phyloP scores from a whole-genome alignment of 1,140 invertebrate species.

The Phortica variegata region DNA sequence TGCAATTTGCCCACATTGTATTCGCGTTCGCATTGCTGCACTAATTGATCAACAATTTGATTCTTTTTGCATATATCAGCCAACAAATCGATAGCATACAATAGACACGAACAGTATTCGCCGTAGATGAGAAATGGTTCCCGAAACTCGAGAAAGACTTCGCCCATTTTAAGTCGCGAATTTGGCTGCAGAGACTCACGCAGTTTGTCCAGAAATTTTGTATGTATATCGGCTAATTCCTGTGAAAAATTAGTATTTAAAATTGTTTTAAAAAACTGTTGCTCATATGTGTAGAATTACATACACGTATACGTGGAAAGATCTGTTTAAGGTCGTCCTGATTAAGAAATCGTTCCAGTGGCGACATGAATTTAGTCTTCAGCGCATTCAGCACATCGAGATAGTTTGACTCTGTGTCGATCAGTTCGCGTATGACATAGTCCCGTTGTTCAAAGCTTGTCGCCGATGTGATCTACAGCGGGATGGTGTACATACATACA shows the following conservation, averaged over 20 bases:
- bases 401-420: slow-evolving; percentile 97
- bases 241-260: slow-evolving; percentile 48
- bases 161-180: slow-evolving; percentile 61
- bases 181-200: slow-evolving; percentile 66
- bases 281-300: slow-evolving; percentile 11
- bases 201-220: slow-evolving; percentile 78
- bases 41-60: slow-evolving; percentile 48
- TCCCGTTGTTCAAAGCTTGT: slow-evolving; percentile 84
- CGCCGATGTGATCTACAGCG: slow-evolving; percentile 60
- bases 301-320: slow-evolving; percentile 87
- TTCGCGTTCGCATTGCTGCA: slow-evolving; percentile 78
- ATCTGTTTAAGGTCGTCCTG: slow-evolving; percentile 76
- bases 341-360: slow-evolving; percentile 71
- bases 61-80: slow-evolving; percentile 72
- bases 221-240: slow-evolving; percentile 85
- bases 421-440: slow-evolving; percentile 91
- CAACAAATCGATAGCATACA: slow-evolving; percentile 74
- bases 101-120: slow-evolving; percentile 92
- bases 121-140: slow-evolving; percentile 92
- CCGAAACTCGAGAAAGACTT: slow-evolving; percentile 87
- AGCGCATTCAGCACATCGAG: slow-evolving; percentile 90
- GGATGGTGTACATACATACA: background rate
- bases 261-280: background rate
- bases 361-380: slow-evolving; percentile 76
- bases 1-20: slow-evolving; percentile 95